phyloP scores from a whole-genome alignment of 2,797 vertebrate species.

The Heliangelus exortis region DNA sequence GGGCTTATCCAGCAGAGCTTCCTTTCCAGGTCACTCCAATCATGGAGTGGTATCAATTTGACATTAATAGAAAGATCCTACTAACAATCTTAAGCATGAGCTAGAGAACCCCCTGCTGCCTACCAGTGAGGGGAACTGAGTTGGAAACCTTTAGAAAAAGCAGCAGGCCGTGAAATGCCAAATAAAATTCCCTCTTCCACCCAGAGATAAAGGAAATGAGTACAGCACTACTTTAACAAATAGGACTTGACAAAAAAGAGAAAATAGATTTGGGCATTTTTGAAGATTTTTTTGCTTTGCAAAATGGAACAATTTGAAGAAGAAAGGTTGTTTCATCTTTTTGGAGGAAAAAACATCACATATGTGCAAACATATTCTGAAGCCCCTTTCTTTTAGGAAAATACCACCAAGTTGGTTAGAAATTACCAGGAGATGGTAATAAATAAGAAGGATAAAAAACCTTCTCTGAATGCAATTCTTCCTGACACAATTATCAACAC shows the following conservation, averaged over 20 bases:
- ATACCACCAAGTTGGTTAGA: background rate
- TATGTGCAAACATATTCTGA: background rate
- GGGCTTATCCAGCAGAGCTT: background rate
- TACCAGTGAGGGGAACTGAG: constrained; percentile 67
- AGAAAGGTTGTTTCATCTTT: background rate
- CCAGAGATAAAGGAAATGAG: constrained; percentile 35
- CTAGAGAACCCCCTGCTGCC: constrained; percentile 73
- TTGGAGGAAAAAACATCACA: background rate
- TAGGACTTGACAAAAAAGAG: background rate
- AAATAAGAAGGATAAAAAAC: background rate
- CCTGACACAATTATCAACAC: background rate
- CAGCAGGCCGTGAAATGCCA: constrained; percentile 75
- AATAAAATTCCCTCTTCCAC: constrained; percentile 56
- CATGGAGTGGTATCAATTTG: constrained; percentile 75
- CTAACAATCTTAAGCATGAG: constrained; percentile 71
- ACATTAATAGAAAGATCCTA: constrained; percentile 78
- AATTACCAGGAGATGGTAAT: background rate
- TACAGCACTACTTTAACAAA: constrained; percentile 29
- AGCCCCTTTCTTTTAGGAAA: background rate
- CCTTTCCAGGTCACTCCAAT: constrained; percentile 68
- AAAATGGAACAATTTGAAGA: background rate
- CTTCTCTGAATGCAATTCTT: background rate
- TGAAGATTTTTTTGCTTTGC: background rate
- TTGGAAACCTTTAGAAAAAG: constrained; percentile 72
- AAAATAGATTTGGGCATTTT: constrained; percentile 25